These are phyloP conservation scores for Agonopterix alstromeriana DNA, from an alignment of 2,888 invertebrate species.

Conservation along the genomic window DNA sequence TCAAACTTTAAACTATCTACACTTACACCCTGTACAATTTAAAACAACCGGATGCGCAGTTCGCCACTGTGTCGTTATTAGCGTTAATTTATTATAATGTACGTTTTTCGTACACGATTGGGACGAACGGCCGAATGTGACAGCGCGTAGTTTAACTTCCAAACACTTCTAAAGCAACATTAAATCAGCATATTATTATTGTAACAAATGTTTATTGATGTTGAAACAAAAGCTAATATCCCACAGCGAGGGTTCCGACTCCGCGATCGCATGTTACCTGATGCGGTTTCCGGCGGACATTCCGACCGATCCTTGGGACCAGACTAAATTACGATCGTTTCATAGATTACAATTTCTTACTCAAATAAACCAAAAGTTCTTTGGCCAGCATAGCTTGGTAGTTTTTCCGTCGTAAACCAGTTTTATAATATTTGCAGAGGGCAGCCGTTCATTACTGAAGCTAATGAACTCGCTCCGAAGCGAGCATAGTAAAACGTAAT, in stretches of 20 bases:
- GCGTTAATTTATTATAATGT: slow-evolving; percentile 43
- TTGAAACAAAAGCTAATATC: no score
- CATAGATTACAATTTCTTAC: slow-evolving; percentile 6
- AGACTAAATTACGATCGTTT: slow-evolving; percentile 17
- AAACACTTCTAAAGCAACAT: no score
- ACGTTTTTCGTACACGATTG: slow-evolving; percentile 35
- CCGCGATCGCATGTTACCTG: slow-evolving; percentile 46
- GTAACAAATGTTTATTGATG: no score
- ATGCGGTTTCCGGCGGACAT: slow-evolving; percentile 61
- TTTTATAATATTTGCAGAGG: slow-evolving; percentile 12
- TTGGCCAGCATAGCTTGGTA: background rate
- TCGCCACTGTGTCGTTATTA: slow-evolving; percentile 31
- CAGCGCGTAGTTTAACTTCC: no score
- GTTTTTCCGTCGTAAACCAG: slow-evolving; percentile 3
- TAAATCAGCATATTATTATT: no score
- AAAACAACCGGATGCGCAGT: slow-evolving; percentile 34
- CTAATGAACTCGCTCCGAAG: slow-evolving; percentile 29
- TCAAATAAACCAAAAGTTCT: slow-evolving; percentile 5
- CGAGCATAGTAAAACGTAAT: slow-evolving; percentile 26
- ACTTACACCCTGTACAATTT: slow-evolving; percentile 12
- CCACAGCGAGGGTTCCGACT: slow-evolving; percentile 3
- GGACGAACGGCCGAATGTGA: slow-evolving; percentile 16
- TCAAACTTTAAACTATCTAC: no score
- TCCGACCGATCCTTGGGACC: slow-evolving; percentile 32
- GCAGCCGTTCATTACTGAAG: slow-evolving; percentile 19